These are phyloP conservation scores for Parasteatoda lunata DNA, from an alignment of 2,888 invertebrate genomes.

Conservation along the genomic window DNA sequence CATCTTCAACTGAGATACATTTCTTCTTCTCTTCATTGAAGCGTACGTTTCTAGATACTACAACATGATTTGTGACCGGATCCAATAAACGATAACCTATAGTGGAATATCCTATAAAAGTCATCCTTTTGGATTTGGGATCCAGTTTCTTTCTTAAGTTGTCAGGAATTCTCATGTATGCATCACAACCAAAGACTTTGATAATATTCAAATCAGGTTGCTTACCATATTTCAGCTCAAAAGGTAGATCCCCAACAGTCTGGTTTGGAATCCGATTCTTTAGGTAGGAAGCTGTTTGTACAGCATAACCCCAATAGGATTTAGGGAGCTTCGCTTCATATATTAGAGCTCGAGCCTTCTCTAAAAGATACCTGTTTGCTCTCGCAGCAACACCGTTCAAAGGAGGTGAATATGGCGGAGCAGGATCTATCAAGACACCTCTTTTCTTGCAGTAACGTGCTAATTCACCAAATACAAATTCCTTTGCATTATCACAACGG, in stretches of 20 bases:
- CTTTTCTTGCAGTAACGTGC: conserved; percentile 41
- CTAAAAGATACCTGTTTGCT: conserved; percentile 69
- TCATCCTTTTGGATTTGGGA: conserved; percentile 44
- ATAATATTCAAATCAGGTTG: conserved; percentile 62
- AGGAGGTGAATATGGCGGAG: conserved; percentile 67
- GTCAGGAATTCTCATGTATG: conserved; percentile 60
- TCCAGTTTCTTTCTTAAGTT: conserved; percentile 60
- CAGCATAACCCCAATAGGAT: conserved; percentile 69
- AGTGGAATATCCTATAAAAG: conserved; percentile 68
- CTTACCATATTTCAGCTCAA: conserved; percentile 54
- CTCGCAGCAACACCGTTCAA: conserved; percentile 70
- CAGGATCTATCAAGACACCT: conserved; percentile 67
- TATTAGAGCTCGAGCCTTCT: conserved; percentile 65
- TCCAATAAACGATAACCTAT: conserved; percentile 62
- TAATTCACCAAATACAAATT: conserved; percentile 60
- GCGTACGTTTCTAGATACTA: background rate
- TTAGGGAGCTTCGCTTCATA: conserved; percentile 61
- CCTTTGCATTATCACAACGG: conserved; percentile 61
- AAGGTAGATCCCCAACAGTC: conserved; percentile 58
- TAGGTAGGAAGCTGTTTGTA: conserved; percentile 69
- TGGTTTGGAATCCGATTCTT: conserved; percentile 66
- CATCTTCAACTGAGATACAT: background rate
- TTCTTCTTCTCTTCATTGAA: conserved; percentile 3
- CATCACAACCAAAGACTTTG: conserved; percentile 65
- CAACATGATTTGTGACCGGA: conserved; percentile 9